Conservation (phyloP, 2,113 vertebrate genomes). For the Phoxinus phoxinus region DNA sequence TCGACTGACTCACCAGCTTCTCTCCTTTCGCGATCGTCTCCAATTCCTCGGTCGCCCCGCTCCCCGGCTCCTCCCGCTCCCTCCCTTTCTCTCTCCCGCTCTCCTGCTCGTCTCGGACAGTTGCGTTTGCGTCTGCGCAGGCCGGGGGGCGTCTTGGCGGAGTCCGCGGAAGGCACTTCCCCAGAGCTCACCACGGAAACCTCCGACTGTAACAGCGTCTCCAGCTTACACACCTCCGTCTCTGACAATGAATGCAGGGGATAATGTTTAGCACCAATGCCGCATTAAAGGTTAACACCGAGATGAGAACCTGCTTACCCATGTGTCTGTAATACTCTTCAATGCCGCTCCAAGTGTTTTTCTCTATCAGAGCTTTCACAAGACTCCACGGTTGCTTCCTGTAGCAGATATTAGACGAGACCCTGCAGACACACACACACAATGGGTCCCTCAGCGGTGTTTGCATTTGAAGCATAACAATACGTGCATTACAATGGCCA, state of each 20-base stretch:
- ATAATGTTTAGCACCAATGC: not conserved
- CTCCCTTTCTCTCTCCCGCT: conserved; percentile 71
- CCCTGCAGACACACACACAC: conserved; percentile 68
- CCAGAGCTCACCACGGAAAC: conserved; percentile 81
- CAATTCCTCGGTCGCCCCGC: conserved; percentile 69
- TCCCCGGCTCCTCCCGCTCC: conserved; percentile 52
- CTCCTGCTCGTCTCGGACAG: conserved; percentile 80
- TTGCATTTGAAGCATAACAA: not conserved
- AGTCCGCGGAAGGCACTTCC: conserved; percentile 72
- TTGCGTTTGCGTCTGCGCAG: conserved; percentile 84
- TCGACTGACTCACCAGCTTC: conserved; percentile 65
- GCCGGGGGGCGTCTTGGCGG: conserved; percentile 70
- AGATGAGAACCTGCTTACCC: conserved; percentile 70
- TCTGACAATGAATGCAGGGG: conserved; percentile 65
- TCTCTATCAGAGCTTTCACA: conserved; percentile 88
- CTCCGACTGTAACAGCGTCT: conserved; percentile 82
- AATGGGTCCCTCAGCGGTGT: conserved; percentile 23
- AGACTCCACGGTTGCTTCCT: conserved; percentile 92
- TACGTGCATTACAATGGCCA: not conserved
- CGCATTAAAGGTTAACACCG: not conserved
- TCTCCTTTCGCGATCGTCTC: conserved; percentile 67
- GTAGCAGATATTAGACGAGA: conserved; percentile 92
- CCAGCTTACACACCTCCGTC: conserved; percentile 83
- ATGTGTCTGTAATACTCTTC: conserved; percentile 89
- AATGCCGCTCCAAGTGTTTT: conserved; percentile 90